Conservation (phyloP, 2,888 invertebrate species). For the Timandra comae region DNA sequence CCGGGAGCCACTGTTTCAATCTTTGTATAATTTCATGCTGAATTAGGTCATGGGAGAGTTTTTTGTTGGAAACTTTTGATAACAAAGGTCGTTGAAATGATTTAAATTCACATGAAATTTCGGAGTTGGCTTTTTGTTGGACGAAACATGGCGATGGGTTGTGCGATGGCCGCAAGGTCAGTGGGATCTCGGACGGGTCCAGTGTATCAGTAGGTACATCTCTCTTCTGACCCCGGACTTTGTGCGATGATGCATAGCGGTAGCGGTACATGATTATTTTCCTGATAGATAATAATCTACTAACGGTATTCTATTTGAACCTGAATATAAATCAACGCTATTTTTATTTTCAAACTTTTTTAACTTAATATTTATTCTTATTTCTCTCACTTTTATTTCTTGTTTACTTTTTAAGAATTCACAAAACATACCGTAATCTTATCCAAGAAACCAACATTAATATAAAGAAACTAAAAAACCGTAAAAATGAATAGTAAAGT, state of each 20-base stretch:
- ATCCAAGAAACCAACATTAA: too few relatives aligned
- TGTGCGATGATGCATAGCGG: conserved; percentile 52
- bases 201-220: conserved; percentile 41
- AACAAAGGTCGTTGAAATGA: conserved; percentile 24
- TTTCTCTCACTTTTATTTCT: too few relatives aligned
- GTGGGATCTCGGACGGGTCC: conserved; percentile 25
- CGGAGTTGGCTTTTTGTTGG: conserved; percentile 22
- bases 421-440: too few relatives aligned
- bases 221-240: conserved; percentile 45
- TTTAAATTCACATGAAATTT: conserved; percentile 22
- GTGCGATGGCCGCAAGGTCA: conserved; percentile 41
- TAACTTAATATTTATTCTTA: too few relatives aligned
- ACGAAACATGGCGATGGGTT: conserved; percentile 20
- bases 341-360: too few relatives aligned
- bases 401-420: too few relatives aligned
- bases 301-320: too few relatives aligned
- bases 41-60: conserved; percentile 50
- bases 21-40: conserved; percentile 69
- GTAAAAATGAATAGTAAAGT: too few relatives aligned
- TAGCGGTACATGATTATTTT: too few relatives aligned
- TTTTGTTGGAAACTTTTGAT: conserved; percentile 27
- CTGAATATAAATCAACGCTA: too few relatives aligned
- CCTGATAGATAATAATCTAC: too few relatives aligned
- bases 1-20: conserved; percentile 70
- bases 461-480: too few relatives aligned